A percentile compares a stretch with the other conserved stretches of the same genome.
phyloP scores from a whole-genome alignment of 2,113 vertebrate species.

The Albula goreensis region DNA sequence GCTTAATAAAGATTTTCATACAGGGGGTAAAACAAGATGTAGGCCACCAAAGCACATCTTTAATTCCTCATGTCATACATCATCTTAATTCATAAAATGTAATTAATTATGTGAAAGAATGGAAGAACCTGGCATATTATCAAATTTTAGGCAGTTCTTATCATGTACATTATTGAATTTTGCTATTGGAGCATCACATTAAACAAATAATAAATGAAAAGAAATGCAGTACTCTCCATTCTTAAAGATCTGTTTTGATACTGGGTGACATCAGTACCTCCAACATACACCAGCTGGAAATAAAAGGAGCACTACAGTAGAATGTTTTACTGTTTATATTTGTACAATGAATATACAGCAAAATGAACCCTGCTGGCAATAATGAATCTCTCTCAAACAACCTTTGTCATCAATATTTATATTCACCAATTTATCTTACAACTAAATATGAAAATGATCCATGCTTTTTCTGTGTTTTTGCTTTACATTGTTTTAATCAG shows the following conservation, averaged over 20 bases:
- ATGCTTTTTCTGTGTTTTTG: constrained; percentile 23
- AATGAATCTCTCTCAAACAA: no score
- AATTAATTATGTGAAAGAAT: neutral
- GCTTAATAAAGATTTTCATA: neutral
- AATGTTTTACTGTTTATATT: neutral
- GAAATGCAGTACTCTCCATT: neutral
- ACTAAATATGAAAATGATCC: constrained; percentile 21
- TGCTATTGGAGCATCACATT: no score
- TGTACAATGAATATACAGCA: neutral
- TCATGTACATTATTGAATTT: neutral
- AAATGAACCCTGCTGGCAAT: neutral
- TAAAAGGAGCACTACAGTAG: neutral
- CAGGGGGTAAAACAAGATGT: neutral
- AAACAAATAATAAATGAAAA: no score
- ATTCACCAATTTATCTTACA: constrained; percentile 22
- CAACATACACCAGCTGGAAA: neutral
- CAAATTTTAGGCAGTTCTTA: neutral
- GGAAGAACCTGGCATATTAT: neutral
- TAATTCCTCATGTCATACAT: neutral
- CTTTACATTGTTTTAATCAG: neutral
- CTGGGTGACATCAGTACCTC: neutral
- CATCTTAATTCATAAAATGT: neutral
- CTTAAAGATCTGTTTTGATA: neutral
- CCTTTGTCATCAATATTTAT: neutral
- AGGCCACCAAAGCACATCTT: neutral